Conservation (phyloP, 2,888 invertebrate species). For the Macrosoma leucophasiata region DNA sequence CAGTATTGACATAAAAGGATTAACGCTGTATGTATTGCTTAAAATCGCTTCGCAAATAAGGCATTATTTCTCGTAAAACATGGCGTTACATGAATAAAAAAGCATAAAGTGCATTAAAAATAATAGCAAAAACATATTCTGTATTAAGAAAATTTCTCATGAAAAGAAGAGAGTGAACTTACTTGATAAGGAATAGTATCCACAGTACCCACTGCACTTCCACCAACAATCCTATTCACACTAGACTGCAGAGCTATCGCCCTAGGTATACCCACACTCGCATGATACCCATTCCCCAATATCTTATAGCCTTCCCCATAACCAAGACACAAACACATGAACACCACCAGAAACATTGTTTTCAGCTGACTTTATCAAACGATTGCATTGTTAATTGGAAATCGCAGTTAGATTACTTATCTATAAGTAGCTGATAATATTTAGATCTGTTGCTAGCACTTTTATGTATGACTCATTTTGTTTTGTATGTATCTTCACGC, state of each 20-base stretch:
- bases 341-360: too few relatives aligned
- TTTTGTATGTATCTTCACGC: too few relatives aligned
- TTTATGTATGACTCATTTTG: too few relatives aligned
- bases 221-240: conserved; percentile 43
- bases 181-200: conserved; percentile 45
- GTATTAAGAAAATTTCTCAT: neutral
- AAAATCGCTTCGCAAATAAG: too few relatives aligned
- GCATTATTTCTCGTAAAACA: neutral
- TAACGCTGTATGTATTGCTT: neutral
- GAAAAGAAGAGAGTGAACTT: conserved; percentile 8
- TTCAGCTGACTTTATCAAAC: too few relatives aligned
- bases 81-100: neutral
- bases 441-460: too few relatives aligned
- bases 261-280: conserved; percentile 40
- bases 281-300: conserved; percentile 47
- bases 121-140: neutral
- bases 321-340: too few relatives aligned
- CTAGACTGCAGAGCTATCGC: conserved; percentile 37
- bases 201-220: conserved; percentile 31
- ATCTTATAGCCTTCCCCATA: too few relatives aligned
- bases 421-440: too few relatives aligned
- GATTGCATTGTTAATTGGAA: too few relatives aligned
- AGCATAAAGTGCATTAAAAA: neutral
- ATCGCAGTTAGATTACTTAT: too few relatives aligned
- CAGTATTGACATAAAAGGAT: neutral